Evolutionary conservation across 2,888 invertebrate species (phyloP).

Genomic region (Melanostoma mellinum): DNA sequence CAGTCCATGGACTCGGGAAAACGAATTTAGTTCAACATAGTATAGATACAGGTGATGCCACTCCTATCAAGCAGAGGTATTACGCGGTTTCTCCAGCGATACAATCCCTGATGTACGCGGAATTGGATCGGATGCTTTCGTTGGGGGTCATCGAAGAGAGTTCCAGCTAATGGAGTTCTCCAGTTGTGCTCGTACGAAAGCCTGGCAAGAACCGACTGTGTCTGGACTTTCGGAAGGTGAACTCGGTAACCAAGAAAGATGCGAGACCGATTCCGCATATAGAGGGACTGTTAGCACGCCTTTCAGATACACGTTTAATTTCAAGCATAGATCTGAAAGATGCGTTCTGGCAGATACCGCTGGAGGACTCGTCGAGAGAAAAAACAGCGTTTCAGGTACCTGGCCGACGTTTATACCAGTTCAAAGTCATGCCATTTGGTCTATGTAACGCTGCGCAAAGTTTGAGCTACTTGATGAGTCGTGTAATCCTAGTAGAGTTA

Average conservation of each 20-base stretch:
- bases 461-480: slow-evolving; percentile 49
- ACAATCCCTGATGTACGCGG: no score
- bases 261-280: slow-evolving; percentile 67
- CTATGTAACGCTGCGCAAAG: slow-evolving; percentile 56
- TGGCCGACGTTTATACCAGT: no score
- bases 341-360: no score
- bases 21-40: slow-evolving; percentile 49
- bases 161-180: slow-evolving; percentile 76
- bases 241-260: slow-evolving; percentile 73
- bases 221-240: slow-evolving; percentile 65
- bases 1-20: slow-evolving; percentile 50
- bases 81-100: no score
- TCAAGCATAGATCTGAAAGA: no score
- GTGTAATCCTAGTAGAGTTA: slow-evolving; percentile 54
- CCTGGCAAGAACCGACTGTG: neutral
- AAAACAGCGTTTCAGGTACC: no score
- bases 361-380: no score
- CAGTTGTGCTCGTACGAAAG: slow-evolving; percentile 75
- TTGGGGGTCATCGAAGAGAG: slow-evolving; percentile 75
- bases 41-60: slow-evolving; percentile 76
- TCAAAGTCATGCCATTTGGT: neutral
- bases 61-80: no score
- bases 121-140: neutral
- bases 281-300: slow-evolving; percentile 59
- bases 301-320: neutral